phyloP scores from a whole-genome alignment of 2,113 vertebrate genomes.

The Daubentonia madagascariensis region DNA sequence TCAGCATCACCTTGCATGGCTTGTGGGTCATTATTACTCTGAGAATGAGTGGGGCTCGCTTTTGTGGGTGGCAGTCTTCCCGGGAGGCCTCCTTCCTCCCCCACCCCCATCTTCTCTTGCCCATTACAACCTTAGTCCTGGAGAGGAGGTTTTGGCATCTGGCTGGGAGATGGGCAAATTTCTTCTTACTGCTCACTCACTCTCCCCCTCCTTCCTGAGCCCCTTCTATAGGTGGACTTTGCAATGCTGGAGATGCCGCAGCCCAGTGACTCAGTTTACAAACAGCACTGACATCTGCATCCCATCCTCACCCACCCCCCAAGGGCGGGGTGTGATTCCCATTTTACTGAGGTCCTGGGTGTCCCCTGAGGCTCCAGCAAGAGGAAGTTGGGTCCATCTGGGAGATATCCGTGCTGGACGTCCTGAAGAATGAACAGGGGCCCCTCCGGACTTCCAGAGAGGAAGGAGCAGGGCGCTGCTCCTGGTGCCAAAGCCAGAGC shows the following conservation, averaged over 20 bases:
- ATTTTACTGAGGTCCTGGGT: background rate
- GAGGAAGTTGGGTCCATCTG: background rate
- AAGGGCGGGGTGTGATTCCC: fast-evolving
- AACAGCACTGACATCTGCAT: background rate
- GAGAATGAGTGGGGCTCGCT: background rate
- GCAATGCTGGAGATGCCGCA: fast-evolving
- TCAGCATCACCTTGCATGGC: fast-evolving
- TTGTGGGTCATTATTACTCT: background rate
- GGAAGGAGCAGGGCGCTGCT: background rate
- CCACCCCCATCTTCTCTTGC: background rate
- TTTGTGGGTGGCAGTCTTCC: background rate
- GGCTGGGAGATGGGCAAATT: background rate
- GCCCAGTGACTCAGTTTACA: background rate
- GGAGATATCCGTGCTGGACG: fast-evolving
- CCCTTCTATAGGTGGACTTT: background rate
- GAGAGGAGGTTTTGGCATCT: slow-evolving; percentile 10
- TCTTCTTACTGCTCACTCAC: background rate
- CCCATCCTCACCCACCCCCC: fast-evolving
- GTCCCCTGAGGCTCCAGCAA: fast-evolving
- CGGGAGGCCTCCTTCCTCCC: background rate
- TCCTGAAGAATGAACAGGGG: background rate
- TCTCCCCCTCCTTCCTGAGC: fast-evolving
- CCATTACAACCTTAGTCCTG: background rate
- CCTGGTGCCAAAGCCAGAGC: background rate
- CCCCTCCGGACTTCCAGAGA: no score